phyloP scores from a whole-genome alignment of 2,113 vertebrate species.

The Origma solitaria region DNA sequence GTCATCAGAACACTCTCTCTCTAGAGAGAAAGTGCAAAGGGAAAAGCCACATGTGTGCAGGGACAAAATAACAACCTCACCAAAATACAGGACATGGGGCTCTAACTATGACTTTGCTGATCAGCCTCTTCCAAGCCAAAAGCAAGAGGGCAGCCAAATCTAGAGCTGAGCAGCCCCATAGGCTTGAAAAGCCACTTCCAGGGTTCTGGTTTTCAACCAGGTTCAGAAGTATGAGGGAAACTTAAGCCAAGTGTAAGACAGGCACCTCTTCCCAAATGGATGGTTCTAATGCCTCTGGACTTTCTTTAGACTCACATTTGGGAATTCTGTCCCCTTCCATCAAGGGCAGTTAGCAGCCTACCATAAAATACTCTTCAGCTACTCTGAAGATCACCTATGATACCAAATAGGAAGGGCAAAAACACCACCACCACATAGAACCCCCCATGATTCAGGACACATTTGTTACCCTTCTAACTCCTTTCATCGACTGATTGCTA shows the following conservation, averaged over 20 bases:
- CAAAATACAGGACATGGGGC: not conserved
- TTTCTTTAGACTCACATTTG: not conserved
- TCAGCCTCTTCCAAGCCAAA: not conserved
- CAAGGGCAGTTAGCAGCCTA: not conserved
- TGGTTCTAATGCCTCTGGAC: not conserved
- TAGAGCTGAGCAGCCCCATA: not conserved
- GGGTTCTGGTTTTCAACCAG: not conserved
- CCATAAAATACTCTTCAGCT: not conserved
- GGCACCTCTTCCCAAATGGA: not conserved
- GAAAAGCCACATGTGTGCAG: not conserved
- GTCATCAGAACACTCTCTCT: not conserved
- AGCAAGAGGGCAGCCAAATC: not conserved
- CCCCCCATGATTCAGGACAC: not conserved
- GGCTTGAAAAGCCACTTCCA: not conserved
- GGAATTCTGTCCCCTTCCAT: not conserved
- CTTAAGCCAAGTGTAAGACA: not conserved
- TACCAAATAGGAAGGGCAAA: not conserved
- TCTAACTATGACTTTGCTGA: not conserved
- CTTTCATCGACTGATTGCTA: not conserved
- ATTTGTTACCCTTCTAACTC: not conserved
- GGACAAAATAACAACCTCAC: not conserved
- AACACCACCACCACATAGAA: fast-evolving
- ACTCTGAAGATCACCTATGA: not conserved
- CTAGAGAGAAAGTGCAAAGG: not conserved
- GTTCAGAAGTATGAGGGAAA: not conserved